Percentiles rank a stretch among this genome's conserved stretches.
Evolutionary conservation across 2,888 invertebrate genomes (phyloP).

Genomic region (Epistrophella euchroma): DNA sequence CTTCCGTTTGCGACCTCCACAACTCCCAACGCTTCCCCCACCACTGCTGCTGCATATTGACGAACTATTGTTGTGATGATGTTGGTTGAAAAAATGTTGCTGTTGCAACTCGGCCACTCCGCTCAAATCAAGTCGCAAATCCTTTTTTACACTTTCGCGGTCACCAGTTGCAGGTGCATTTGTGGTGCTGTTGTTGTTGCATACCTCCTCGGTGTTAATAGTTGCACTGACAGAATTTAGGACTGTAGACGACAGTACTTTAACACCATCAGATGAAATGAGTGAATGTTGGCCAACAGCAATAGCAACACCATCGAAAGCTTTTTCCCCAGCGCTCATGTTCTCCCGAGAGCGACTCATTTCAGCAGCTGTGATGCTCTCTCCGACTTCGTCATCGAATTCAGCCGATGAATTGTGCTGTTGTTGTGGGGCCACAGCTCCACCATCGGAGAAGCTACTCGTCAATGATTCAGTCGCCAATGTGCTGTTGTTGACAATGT

Average conservation of each 20-base stretch:
- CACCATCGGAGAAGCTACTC: constrained; percentile 45
- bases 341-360: constrained; percentile 55
- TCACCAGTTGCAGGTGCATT: constrained; percentile 77
- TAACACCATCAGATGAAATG: constrained; percentile 33
- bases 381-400: constrained; percentile 60
- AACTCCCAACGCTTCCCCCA: constrained; percentile 75
- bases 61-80: constrained; percentile 80
- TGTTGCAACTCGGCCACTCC: constrained; percentile 64
- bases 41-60: constrained; percentile 70
- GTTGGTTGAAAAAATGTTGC: constrained; percentile 77
- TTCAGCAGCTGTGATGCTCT: constrained; percentile 35
- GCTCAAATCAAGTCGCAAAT: constrained; percentile 82
- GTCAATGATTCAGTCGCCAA: constrained; percentile 66
- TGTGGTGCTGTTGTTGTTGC: constrained; percentile 25
- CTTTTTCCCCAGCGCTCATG: constrained; percentile 29
- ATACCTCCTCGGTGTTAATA: constrained; percentile 26
- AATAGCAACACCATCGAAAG: constrained; percentile 40
- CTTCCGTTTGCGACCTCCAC: constrained; percentile 81
- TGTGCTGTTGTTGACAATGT: constrained; percentile 78
- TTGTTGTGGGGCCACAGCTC: constrained; percentile 35
- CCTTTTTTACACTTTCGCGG: constrained; percentile 81
- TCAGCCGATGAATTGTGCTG: constrained; percentile 65
- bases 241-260: constrained; percentile 51
- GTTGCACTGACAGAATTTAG: constrained; percentile 11
- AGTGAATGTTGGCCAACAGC: constrained; percentile 50